Conservation (phyloP, 2,113 vertebrate species). For the Brienomyrus brachyistius region DNA sequence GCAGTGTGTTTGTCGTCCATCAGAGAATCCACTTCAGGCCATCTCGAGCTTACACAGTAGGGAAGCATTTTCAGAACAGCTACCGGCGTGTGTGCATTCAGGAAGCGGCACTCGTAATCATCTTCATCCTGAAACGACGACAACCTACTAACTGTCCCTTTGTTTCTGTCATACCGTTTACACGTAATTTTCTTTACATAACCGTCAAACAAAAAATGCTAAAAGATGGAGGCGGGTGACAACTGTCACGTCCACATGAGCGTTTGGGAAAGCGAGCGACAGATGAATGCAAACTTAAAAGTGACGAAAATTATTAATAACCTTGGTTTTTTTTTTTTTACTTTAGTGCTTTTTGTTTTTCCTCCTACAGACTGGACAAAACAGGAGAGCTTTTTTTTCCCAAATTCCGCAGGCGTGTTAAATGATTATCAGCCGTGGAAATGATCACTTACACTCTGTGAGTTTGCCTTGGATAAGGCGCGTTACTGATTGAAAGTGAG, state of each 20-base stretch:
- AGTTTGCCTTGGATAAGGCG: constrained; percentile 76
- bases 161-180: not conserved
- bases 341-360: constrained; percentile 61
- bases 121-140: not conserved
- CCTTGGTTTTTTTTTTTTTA: constrained; percentile 53
- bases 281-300: constrained; percentile 50
- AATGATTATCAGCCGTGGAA: constrained; percentile 80
- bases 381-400: constrained; percentile 24
- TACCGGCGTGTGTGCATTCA: not conserved
- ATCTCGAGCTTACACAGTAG: not conserved
- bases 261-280: constrained; percentile 9
- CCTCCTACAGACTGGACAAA: not conserved
- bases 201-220: constrained; percentile 6
- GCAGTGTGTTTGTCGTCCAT: not conserved
- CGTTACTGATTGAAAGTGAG: constrained; percentile 86
- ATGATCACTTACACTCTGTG: constrained; percentile 83
- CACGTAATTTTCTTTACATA: constrained; percentile 11
- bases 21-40: not conserved
- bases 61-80: not conserved
- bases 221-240: constrained; percentile 16
- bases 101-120: not conserved
- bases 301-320: constrained; percentile 37
- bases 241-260: constrained; percentile 13
- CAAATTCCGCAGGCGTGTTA: constrained; percentile 68
- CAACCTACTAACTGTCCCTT: not conserved